Base-by-base conservation (phyloP, 1,140 invertebrate genomes). In the Caenorhabditis latens region DNA sequence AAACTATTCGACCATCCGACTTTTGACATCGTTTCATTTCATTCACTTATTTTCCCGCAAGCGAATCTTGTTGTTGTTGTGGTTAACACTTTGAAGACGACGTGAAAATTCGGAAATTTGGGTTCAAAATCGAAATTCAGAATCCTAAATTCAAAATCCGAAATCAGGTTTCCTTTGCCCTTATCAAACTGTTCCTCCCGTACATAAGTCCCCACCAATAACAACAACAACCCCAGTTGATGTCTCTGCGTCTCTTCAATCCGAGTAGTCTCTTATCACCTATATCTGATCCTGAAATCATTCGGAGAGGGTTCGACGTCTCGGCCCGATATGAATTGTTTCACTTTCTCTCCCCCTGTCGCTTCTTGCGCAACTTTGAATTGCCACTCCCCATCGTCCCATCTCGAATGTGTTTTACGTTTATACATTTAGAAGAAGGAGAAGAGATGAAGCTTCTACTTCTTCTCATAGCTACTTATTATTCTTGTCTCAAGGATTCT, bases 221-320 rank as follows among this genome's bases (percentile, higher is more conserved):
- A 71, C 71, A 79, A 48, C 43, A 79, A 79, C 46, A 50, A 79
- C 42, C 42, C 24, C 46, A 19, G 19, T 7, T 21, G n/a, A n/a
- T 11, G 14, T 58, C 11, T 84, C 82, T 61, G 53, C 55, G 53
- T 84, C 82, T 84, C 82, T 43, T 21, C 21, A n/a, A 83, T 21
- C 24, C 16, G 11, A 3, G 1, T 46, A n/a, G 53, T 84, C 32
- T 84, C 55, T 84, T 9, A 5, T 24, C 19, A 13, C 24, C 16
- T 21, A 43, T 58, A 57, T 84, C 82, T 84, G n/a, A 61, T 84
- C 82, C 57, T 57, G 48, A 32, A 58, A 57, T 58, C 57, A 84
- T 84, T 32, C 48, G 82, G 53, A 19, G 19, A 43, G 19, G 9
- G 14, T 40, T 13, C 13, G 16, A 16, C 6, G 13, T 13, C 13